These are phyloP conservation scores for Drosophila lacertosa DNA, from an alignment of 1,140 invertebrate genomes.

Conservation along the genomic window DNA sequence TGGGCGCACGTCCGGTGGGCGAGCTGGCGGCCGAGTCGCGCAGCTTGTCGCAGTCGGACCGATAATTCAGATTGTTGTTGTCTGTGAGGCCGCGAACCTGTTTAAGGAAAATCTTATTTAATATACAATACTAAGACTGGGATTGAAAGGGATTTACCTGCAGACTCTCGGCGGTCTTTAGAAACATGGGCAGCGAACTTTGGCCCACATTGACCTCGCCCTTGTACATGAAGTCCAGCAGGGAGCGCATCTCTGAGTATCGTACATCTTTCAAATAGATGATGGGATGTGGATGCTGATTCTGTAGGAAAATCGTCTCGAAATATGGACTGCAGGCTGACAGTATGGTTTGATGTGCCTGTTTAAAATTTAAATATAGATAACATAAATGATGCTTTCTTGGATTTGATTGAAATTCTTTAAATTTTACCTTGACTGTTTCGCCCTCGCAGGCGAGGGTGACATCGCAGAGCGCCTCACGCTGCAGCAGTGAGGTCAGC, in stretches of 20 bases:
- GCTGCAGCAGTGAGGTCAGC: conserved; percentile 92
- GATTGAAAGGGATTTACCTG: conserved; percentile 89
- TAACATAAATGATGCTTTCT: no score
- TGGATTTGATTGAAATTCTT: no score
- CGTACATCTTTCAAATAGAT: conserved; percentile 96
- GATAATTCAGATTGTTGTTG: conserved; percentile 89
- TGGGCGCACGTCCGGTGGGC: conserved; percentile 73
- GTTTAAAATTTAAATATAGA: no score
- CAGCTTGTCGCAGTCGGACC: conserved; percentile 78
- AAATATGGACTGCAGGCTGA: conserved; percentile 98
- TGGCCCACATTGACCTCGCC: conserved; percentile 95
- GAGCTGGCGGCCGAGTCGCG: conserved; percentile 78
- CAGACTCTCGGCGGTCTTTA: conserved; percentile 95
- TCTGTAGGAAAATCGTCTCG: conserved; percentile 95
- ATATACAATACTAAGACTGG: no score
- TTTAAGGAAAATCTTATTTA: not conserved
- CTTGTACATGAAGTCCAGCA: conserved; percentile 96
- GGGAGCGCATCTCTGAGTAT: conserved; percentile 93
- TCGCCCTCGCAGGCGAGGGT: conserved; percentile 96
- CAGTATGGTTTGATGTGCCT: conserved; percentile 96
- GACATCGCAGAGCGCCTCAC: conserved; percentile 95
- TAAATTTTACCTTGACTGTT: conserved; percentile 89
- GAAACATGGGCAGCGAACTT: conserved; percentile 93
- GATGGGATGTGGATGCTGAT: conserved; percentile 95
- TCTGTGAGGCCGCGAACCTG: conserved; percentile 91